Evolutionary conservation across 2,113 vertebrate species (phyloP).

Genomic region (Merops nubicus): DNA sequence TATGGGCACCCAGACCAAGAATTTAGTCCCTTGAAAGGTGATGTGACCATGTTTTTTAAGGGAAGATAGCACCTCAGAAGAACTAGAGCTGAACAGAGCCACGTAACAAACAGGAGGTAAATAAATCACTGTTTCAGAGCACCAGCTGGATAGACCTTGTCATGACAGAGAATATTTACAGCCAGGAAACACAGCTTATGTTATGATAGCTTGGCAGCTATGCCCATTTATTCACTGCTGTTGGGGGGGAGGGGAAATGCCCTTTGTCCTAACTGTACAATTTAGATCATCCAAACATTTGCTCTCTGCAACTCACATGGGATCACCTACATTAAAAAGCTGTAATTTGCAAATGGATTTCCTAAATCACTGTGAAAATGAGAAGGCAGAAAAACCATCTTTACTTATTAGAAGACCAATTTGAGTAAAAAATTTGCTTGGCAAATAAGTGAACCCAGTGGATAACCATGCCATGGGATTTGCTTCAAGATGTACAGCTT

Average conservation of each 20-base stretch:
- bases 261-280: not conserved
- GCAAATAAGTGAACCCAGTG: not conserved
- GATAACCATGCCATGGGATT: not conserved
- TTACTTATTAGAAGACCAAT: not conserved
- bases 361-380: not conserved
- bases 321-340: not conserved
- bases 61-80: not conserved
- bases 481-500: not conserved
- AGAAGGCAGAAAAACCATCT: not conserved
- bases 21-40: not conserved
- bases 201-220: slow-evolving; percentile 1
- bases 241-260: not conserved
- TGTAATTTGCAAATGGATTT: not conserved
- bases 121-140: not conserved
- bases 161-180: not conserved
- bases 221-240: not conserved
- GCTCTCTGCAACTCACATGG: not conserved
- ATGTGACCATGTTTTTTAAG: not conserved
- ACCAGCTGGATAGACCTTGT: not conserved
- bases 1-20: not conserved
- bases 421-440: not conserved
- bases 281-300: not conserved
- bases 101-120: not conserved
- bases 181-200: not conserved
- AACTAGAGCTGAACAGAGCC: not conserved